These are phyloP conservation scores for Lasaia peninsularis DNA, from an alignment of 1,140 invertebrate species.

Conservation along the genomic window DNA sequence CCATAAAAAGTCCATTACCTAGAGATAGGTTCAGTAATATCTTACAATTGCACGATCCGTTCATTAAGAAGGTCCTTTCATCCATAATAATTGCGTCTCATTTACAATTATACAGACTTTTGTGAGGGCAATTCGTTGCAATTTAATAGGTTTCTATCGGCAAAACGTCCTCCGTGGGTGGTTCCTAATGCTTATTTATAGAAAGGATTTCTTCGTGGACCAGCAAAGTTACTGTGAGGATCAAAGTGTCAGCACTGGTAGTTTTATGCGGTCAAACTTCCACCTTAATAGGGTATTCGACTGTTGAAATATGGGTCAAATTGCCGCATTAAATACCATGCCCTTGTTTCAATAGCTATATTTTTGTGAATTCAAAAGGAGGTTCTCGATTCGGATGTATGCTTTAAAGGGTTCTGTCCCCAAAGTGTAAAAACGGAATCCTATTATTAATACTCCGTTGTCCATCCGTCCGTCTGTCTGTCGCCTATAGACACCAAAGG, in stretches of 20 bases:
- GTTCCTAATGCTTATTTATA: conserved; percentile 69
- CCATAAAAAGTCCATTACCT: no score
- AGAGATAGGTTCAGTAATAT: no score
- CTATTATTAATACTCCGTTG: no score
- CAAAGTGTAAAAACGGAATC: no score
- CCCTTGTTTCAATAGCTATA: neutral
- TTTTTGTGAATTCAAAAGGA: no score
- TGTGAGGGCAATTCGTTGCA: conserved; percentile 34
- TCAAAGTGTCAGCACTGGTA: conserved; percentile 48
- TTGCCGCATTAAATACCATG: neutral
- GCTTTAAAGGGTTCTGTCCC: no score
- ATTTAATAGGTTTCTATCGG: conserved; percentile 49
- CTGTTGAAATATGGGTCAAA: neutral
- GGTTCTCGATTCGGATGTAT: no score
- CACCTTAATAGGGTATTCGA: conserved; percentile 1
- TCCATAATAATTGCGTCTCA: conserved; percentile 3
- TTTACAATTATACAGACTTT: conserved; percentile 37
- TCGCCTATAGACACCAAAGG: no score
- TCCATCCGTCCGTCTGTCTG: no score
- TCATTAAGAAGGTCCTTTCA: no score
- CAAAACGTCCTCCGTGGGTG: conserved; percentile 34
- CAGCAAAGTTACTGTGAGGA: conserved; percentile 48
- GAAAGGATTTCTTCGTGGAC: conserved; percentile 44
- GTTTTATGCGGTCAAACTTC: conserved; percentile 43
- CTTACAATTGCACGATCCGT: no score